Conservation (phyloP, 2,888 invertebrate species). For the Galerucella nymphaeae region DNA sequence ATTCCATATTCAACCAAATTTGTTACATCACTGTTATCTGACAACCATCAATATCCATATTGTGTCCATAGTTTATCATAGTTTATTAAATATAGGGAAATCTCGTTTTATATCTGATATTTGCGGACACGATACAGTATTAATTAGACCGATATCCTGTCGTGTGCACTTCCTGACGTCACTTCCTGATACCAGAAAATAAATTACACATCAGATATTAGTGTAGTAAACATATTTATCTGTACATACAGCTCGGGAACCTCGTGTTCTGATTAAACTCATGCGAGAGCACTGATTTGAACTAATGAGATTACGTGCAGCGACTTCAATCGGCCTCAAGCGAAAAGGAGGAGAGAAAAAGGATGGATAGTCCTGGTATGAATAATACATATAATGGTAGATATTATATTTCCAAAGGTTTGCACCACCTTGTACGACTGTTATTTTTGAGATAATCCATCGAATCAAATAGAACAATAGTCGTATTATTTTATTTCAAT, state of each 20-base stretch:
- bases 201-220: constrained; percentile 47
- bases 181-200: constrained; percentile 45
- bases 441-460: too few relatives aligned
- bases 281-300: constrained; percentile 53
- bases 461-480: too few relatives aligned
- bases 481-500: too few relatives aligned
- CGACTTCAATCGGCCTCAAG: constrained; percentile 38
- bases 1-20: constrained; percentile 15
- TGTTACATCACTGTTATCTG: constrained; percentile 6
- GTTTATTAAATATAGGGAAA: constrained; percentile 19
- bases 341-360: constrained; percentile 2
- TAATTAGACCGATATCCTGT: constrained; percentile 37
- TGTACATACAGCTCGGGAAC: constrained; percentile 39
- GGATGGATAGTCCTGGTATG: not conserved
- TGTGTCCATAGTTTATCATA: not conserved
- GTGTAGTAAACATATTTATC: constrained; percentile 33
- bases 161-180: constrained; percentile 34
- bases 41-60: constrained; percentile 23
- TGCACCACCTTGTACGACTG: too few relatives aligned
- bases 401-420: not conserved
- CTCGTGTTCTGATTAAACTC: constrained; percentile 51
- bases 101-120: constrained; percentile 27
- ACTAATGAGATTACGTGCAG: constrained; percentile 53
- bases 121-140: constrained; percentile 19
- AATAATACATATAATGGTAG: not conserved